A percentile compares a stretch with the other conserved stretches of the same genome.
phyloP scores from a whole-genome alignment of 1,140 invertebrate species.

The Stegodyphus mimosarum region DNA sequence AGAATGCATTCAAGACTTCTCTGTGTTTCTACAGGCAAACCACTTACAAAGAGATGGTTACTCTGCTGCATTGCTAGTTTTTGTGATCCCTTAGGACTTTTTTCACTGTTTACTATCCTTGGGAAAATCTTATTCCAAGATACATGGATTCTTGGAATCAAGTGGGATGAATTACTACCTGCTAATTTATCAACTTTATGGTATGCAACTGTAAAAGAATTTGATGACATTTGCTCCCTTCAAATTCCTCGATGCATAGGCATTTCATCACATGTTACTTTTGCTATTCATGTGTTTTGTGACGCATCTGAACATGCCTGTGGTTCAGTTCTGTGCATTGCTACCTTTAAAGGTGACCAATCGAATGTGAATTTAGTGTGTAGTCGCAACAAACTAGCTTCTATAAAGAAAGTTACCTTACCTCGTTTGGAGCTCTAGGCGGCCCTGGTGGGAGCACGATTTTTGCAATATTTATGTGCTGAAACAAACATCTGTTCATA shows the following conservation, averaged over 20 bases:
- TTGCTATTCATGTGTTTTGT: no score
- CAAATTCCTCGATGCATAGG: no score
- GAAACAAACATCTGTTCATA: conserved; percentile 2
- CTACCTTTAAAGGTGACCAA: no score
- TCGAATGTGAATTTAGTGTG: no score
- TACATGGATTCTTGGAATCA: not conserved
- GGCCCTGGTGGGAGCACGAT: not conserved
- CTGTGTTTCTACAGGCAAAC: conserved; percentile 6
- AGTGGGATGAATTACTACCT: conserved; percentile 13
- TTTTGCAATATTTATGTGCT: conserved; percentile 15
- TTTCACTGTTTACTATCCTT: not conserved
- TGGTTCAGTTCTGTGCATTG: no score
- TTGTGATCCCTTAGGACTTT: conserved; percentile 21
- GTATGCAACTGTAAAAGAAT: no score
- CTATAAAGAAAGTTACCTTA: conserved; percentile 8
- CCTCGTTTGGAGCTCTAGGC: not conserved
- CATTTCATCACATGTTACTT: no score
- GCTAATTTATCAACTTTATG: no score
- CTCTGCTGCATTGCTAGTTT: conserved; percentile 10
- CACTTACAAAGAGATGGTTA: conserved; percentile 13
- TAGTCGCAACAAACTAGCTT: conserved; percentile 7
- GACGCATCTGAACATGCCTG: no score
- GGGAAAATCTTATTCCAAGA: conserved; percentile 20
- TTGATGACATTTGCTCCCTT: no score
- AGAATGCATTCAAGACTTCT: conserved; percentile 10